These are phyloP conservation scores for Sander vitreus DNA, from an alignment of 2,113 vertebrate genomes.

Conservation along the genomic window DNA sequence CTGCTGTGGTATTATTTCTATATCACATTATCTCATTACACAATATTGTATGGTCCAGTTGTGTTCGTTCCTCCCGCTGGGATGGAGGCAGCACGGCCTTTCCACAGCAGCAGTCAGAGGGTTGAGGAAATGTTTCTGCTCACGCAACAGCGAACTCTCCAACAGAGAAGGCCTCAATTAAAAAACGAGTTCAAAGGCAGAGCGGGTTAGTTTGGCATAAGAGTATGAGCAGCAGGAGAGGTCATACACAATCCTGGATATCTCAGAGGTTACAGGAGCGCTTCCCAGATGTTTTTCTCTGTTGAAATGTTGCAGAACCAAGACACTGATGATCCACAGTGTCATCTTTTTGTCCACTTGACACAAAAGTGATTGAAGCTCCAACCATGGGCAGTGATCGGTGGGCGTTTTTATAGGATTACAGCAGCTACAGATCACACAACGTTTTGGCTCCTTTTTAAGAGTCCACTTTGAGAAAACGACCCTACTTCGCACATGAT, in stretches of 20 bases:
- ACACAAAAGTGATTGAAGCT: no score
- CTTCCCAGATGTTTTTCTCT: neutral
- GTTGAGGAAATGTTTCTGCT: neutral
- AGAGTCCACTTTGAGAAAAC: no score
- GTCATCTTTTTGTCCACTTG: no score
- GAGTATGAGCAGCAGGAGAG: neutral
- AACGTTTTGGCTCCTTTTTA: no score
- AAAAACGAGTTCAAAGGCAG: conserved; percentile 5
- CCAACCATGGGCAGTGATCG: no score
- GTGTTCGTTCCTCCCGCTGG: neutral
- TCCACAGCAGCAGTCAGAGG: conserved; percentile 17
- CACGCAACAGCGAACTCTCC: neutral
- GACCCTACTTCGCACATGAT: no score
- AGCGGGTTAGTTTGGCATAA: neutral
- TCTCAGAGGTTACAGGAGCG: neutral
- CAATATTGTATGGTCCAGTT: neutral
- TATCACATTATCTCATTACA: conserved; percentile 16
- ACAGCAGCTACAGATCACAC: no score
- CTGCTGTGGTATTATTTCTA: conserved; percentile 8
- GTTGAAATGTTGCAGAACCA: neutral
- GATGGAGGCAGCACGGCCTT: neutral
- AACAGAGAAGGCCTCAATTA: conserved; percentile 13
- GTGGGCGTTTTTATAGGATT: no score
- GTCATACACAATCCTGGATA: neutral
- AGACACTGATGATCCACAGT: no score